Evolutionary conservation across 2,113 vertebrate species (phyloP).

Genomic region (Phyllopteryx taeniolatus): DNA sequence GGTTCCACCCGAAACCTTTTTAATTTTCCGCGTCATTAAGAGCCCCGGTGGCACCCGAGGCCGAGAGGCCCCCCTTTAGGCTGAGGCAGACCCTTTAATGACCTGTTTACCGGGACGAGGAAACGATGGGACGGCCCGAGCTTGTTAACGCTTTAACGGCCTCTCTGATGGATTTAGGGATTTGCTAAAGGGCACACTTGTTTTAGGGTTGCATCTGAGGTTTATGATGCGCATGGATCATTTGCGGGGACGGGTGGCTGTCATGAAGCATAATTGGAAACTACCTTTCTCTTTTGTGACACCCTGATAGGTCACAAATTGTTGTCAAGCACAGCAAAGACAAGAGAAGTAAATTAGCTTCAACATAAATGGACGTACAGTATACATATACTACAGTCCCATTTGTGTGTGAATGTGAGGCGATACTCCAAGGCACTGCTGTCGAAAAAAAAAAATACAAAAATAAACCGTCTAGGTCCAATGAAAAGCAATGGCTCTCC

Average conservation of each 20-base stretch:
- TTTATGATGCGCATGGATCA: conserved; percentile 61
- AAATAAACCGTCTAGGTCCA: too few relatives aligned
- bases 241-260: conserved; percentile 61
- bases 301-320: conserved; percentile 49
- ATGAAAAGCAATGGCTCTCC: too few relatives aligned
- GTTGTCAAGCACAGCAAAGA: conserved; percentile 38
- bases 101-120: conserved; percentile 61
- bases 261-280: conserved; percentile 63
- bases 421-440: background rate
- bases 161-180: conserved; percentile 62
- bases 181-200: conserved; percentile 67
- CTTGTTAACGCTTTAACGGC: conserved; percentile 70
- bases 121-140: conserved; percentile 55
- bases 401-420: background rate
- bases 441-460: background rate
- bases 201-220: conserved; percentile 52
- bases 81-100: conserved; percentile 62
- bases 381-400: background rate
- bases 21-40: conserved; percentile 77
- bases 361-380: conserved; percentile 17
- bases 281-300: conserved; percentile 50
- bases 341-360: conserved; percentile 27
- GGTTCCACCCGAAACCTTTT: conserved; percentile 62
- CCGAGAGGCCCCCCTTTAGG: conserved; percentile 50
- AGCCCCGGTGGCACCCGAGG: conserved; percentile 56